Evolutionary conservation across 2,797 vertebrate species (phyloP), one percentile per base, ranked within the genome.

Genomic region (Artibeus lituratus): DNA sequence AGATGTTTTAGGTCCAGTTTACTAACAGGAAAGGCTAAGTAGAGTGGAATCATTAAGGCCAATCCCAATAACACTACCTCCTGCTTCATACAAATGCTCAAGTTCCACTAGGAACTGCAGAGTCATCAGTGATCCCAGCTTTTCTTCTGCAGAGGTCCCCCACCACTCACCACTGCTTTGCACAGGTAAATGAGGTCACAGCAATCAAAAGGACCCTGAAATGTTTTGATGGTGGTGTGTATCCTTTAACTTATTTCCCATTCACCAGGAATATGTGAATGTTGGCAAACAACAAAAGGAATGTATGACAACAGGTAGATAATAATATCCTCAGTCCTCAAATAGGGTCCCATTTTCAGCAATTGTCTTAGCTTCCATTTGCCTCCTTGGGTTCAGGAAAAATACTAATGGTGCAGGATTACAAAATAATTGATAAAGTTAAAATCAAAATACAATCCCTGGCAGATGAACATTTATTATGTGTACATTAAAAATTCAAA

Each of bases 391-490:
- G 92, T 44, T 92, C 16, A 90, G 95, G 67, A 94, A 88, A 95
- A 92, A 26, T 37, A 57, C n/a, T 44, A 96, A 26, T n/a, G 80
- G n/a, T 97, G 29, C 24, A 92, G 74, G 73, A 26, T 94, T 80
- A 96, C 21, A 74, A 57, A 96, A 92, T 44, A 91, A 87, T 47
- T 81, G 32, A 83, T 55, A 72, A 88, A 87, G 26, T 51, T 82
- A 70, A 93, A 35, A 72, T 81, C 62, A 88, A 78, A 96, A 81
- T 83, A 90, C 16, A 82, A 49, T 51, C 29, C 26, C 49, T 86
- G 35, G 82, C 92, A 97, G 90, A 92, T 81, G 74, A 81, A 62
- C 19, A 95, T 49, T 85, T 70, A 89, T 14, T 95, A 73, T 87
- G 24, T 69, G 7, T 42, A 70, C 5, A 95, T 83, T 74, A 70